Base-by-base conservation (phyloP, 2,113 vertebrate species). In the Clupea harengus region DNA sequence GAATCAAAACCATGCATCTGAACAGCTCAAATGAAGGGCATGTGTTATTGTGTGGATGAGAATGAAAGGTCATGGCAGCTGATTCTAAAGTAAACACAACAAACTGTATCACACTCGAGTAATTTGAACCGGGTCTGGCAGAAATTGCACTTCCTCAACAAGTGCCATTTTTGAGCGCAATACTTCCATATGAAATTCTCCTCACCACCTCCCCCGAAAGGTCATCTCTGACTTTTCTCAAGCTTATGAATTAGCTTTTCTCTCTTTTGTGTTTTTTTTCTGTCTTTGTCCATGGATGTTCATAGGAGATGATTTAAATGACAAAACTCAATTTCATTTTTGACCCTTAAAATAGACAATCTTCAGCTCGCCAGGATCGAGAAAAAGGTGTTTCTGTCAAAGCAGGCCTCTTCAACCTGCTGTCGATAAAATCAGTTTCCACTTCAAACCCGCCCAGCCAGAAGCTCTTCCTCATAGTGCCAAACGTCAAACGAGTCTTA, bases 271-370 rank as follows among this genome's bases (percentile, higher is more conserved):
- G 45, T 81, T 17, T 22, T 54, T 85, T 85, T 87, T 46, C 89
- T 82, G 64, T 44, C 18, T 87, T 86, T 89, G 88, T 39, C 39
- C 39, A 39, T n/a, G 82, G 86, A 87, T 25, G 45, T 8, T 2
- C 72, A 78, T 32, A 78, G 72, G 22, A 87, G 85, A 85, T 84
- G 49, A 91, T 91, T 90, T 91, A 22, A 92, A 91, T 91, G 88
- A 90, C 86, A 89, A 93, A 91, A 87, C 88, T 85, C 54, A 25
- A 78, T 39, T 78, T 78, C 72, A 28, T 39, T 78, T 78, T 78
- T 78, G 72, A 78, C 72, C 25, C 72, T 78, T 78, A 5, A 78
- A 78, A 78, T 44, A 39, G 72, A 32, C 72, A 39, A 78, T 78
- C 72, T 78, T 15, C 72, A 3, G 28, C 72, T 32, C 28, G 13